Base-by-base conservation (phyloP, 2,797 vertebrate species). In the Mormyrops boulengeri region DNA sequence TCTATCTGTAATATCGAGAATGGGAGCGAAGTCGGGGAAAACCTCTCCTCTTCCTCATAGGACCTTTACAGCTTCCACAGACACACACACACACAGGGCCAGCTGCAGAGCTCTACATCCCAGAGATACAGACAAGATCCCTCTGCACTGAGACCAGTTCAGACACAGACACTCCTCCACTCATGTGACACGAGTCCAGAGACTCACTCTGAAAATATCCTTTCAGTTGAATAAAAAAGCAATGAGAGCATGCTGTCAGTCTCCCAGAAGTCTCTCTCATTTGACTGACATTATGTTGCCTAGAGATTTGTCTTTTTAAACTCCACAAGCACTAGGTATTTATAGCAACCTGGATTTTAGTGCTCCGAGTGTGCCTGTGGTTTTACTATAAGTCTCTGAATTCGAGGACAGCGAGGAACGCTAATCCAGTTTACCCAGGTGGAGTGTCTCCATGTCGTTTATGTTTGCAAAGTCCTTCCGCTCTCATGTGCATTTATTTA, bases 311-410 rank as follows among this genome's bases (percentile, higher is more conserved):
- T 88, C 86, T 60, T 41, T 88, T 50, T 62, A 60, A 60, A 60
- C 49, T 53, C 34, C 85, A 26, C 6, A 26, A 12, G 49, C 50
- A 53, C 50, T 41, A 49, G 34, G 62, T 88, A 77, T 89, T 85
- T 84, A 84, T 85, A 53, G 55, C 85, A 86, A 87, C 85, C 85
- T 87, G 85, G 49, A 55, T 87, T 89, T 87, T 80, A 66, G 38
- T 52, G 69, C 89, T 80, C 44, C 5, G 50, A 69, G 47, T n/a
- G 7, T 55, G 26, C 26, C 22, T 84, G 50, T 89, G 53, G 12
- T 88, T 80, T 85, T 62, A 22, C 55, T 73, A 80, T 14, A 55
- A 66, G 60, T 30, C 50, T 82, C 34, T 57, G 60, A 66, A 90
- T 57, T 38, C 26, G 41, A 17, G 44, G 19, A 50, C 9, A 52